Evolutionary conservation across 2,113 vertebrate species (phyloP).

Genomic region (Struthidea cinerea): DNA sequence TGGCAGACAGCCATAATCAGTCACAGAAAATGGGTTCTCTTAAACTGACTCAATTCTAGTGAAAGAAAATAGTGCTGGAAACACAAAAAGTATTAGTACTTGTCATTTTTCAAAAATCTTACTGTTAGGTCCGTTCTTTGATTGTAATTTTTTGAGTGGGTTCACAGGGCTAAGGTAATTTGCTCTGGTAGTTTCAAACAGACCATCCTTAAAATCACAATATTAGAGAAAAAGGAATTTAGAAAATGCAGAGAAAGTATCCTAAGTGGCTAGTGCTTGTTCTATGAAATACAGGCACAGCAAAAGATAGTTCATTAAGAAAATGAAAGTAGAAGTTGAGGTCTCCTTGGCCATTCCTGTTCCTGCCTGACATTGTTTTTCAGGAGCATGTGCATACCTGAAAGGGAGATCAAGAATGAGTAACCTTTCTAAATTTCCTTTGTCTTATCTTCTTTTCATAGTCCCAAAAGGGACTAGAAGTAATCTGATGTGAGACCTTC

Average conservation of each 20-base stretch:
- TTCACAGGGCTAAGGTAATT: constrained; percentile 27
- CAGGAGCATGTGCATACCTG: neutral
- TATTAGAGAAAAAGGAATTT: neutral
- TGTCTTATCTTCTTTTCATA: neutral
- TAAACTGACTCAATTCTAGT: neutral
- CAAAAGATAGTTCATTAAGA: neutral
- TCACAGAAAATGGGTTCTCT: neutral
- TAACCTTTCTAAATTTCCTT: neutral
- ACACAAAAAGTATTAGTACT: neutral
- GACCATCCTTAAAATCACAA: constrained; percentile 32
- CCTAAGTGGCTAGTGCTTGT: neutral
- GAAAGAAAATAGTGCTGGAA: neutral
- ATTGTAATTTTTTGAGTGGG: neutral
- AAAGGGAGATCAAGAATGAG: neutral
- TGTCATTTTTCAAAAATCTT: neutral
- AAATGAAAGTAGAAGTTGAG: neutral
- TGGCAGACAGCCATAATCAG: neutral
- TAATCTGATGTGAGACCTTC: neutral
- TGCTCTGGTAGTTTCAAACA: constrained; percentile 27
- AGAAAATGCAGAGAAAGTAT: neutral
- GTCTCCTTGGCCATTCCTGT: neutral
- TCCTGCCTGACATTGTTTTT: neutral
- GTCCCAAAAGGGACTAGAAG: neutral
- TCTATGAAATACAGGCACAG: neutral
- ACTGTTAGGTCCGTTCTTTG: neutral